A percentile compares a stretch with the other conserved stretches of the same genome.
Evolutionary conservation across 2,113 vertebrate genomes (phyloP).

Genomic region (Lophotis ruficrista): DNA sequence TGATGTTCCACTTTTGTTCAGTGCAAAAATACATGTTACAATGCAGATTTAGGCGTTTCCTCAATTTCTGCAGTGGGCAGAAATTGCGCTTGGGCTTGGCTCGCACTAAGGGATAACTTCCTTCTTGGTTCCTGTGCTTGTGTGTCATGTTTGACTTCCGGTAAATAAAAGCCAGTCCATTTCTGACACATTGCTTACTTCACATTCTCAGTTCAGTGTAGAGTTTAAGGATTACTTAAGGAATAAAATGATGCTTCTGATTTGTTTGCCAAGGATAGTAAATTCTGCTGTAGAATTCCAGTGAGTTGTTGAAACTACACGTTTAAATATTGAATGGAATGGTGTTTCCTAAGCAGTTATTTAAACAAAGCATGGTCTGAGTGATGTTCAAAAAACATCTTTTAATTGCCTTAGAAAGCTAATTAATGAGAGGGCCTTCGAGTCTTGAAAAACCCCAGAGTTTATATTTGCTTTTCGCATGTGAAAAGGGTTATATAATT

Average conservation of each 20-base stretch:
- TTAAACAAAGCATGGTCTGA: background rate
- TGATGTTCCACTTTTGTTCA: background rate
- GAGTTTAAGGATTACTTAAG: background rate
- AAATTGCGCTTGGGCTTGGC: background rate
- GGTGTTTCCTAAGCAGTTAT: background rate
- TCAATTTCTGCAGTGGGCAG: background rate
- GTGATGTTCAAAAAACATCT: background rate
- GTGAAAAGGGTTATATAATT: background rate
- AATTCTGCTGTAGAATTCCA: background rate
- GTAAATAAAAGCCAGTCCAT: background rate
- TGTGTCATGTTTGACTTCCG: background rate
- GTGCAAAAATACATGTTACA: accelerated
- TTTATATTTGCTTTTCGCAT: constrained; percentile 36
- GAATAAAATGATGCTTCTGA: background rate
- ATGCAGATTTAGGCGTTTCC: background rate
- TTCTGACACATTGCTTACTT: background rate
- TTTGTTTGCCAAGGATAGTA: background rate
- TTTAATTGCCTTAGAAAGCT: constrained; percentile 25
- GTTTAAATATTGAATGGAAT: background rate
- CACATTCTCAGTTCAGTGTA: background rate
- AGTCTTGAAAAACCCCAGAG: background rate
- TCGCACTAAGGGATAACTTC: background rate
- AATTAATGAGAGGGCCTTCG: constrained; percentile 7
- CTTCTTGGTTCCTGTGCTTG: background rate
- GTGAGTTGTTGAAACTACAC: background rate